These are phyloP conservation scores for pig (Sus scrofa) DNA, from an alignment of 2,113 vertebrate genomes.

Conservation along the genomic window T2T-Sscrofa CM000812.6:75412501-75413000, in stretches of 20 bases:
- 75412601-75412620: neutral
- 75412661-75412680: neutral
- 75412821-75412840: slow-evolving; percentile 33
- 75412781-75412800: neutral
- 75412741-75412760: neutral
- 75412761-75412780: neutral
- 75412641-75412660: neutral
- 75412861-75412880: slow-evolving; percentile 38
- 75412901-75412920: neutral
- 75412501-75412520: neutral
- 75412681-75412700: neutral
- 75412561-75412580: neutral
- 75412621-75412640: neutral
- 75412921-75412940: neutral
- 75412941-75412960: slow-evolving; percentile 16
- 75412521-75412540: neutral
- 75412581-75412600: neutral
- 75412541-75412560: neutral
- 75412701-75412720: neutral
- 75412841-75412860: neutral
- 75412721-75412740: neutral
- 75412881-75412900: neutral
- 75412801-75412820: neutral
- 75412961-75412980: slow-evolving; percentile 33
- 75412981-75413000: slow-evolving; percentile 7